Percentiles rank a stretch among this genome's conserved stretches.
phyloP scores from a whole-genome alignment of 30 jellyfish, hydroid and myxozoan genomes.

The Euphysa ruthae region DNA sequence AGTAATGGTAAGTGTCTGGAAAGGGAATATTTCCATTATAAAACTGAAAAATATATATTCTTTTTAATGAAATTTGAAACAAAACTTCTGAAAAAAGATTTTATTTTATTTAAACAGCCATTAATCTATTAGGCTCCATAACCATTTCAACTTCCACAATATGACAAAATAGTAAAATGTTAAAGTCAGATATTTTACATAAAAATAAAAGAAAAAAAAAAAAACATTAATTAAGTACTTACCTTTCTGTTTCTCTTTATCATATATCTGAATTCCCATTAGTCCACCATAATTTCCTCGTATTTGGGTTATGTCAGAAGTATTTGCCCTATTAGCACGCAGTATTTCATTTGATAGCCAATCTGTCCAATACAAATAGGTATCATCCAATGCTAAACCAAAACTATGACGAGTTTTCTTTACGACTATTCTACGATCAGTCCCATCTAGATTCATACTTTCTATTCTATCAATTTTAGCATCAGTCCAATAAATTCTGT shows the following conservation, averaged over 20 bases:
- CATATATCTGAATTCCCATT: conserved; percentile 83
- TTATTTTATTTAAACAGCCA: background rate
- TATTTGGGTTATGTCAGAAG: conserved; percentile 9
- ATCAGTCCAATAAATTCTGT: conserved; percentile 79
- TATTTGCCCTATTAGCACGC: conserved; percentile 46
- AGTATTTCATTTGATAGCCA: conserved; percentile 56
- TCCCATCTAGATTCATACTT: conserved; percentile 67
- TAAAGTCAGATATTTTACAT: background rate
- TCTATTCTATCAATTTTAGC: conserved; percentile 79
- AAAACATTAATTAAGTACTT: background rate
- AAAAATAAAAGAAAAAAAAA: background rate
- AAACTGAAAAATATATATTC: no score
- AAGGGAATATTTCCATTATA: no score
- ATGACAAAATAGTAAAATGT: background rate
- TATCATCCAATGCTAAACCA: conserved; percentile 64
- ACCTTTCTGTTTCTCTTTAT: conserved; percentile 61
- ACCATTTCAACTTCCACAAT: no score
- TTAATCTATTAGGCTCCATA: no score
- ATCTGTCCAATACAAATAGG: conserved; percentile 72
- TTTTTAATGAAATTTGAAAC: no score
- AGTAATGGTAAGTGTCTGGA: no score
- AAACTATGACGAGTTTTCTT: conserved; percentile 61
- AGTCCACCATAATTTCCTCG: conserved; percentile 71
- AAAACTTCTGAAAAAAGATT: background rate
- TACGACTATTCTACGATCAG: conserved; percentile 37